Percentiles rank a stretch among this genome's conserved stretches.
Evolutionary conservation across 2,113 vertebrate species (phyloP).

Genomic region (Trogon surrucura): DNA sequence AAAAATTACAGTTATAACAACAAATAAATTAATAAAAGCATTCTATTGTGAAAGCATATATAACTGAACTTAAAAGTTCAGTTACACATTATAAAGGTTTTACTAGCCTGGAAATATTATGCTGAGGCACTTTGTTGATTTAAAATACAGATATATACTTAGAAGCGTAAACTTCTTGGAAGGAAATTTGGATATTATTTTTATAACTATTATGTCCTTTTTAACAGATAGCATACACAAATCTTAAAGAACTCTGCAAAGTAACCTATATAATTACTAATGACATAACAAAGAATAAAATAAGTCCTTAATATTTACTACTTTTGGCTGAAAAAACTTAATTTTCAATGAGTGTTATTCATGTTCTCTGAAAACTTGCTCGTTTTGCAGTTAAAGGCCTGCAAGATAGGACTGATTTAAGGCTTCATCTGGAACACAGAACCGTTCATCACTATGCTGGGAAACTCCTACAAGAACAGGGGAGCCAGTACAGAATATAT

Average conservation of each 20-base stretch:
- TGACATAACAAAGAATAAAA: background rate
- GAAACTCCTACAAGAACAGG: background rate
- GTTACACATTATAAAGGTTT: background rate
- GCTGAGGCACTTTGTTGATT: background rate
- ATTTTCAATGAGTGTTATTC: background rate
- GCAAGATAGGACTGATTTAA: background rate
- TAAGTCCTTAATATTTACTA: background rate
- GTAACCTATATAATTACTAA: background rate
- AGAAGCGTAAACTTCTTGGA: background rate
- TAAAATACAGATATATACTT: background rate
- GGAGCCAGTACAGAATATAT: background rate
- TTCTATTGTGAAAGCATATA: background rate
- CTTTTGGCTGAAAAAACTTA: background rate
- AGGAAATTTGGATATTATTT: background rate
- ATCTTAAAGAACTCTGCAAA: background rate
- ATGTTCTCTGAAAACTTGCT: background rate
- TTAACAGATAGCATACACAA: background rate
- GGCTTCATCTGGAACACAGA: background rate
- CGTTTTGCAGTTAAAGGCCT: background rate
- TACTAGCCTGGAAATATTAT: background rate
- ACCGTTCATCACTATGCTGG: background rate
- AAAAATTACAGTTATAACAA: background rate
- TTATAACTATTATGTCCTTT: background rate
- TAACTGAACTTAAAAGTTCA: background rate
- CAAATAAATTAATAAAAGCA: background rate